Conservation (phyloP, 2,113 vertebrate genomes). For the Corydoras sp. region DNA sequence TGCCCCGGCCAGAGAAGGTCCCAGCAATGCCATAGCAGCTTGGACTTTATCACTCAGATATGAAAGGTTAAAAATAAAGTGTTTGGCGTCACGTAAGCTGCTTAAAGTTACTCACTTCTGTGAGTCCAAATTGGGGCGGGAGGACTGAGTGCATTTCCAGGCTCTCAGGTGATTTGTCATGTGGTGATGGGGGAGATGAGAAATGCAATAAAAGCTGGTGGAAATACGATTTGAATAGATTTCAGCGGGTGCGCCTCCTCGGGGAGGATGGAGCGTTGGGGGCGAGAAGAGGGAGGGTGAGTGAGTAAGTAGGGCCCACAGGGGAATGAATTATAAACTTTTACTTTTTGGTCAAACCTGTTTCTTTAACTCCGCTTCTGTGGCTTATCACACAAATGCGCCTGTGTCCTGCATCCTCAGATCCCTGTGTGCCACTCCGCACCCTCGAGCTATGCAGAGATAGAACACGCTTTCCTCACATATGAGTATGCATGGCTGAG, state of each 20-base stretch:
- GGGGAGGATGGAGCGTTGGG: slow-evolving; percentile 52
- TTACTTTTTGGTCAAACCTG: slow-evolving; percentile 66
- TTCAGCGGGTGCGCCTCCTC: slow-evolving; percentile 65
- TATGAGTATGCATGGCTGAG: slow-evolving; percentile 36
- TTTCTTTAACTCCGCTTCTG: slow-evolving; percentile 49
- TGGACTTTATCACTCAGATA: slow-evolving; percentile 34
- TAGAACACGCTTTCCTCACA: slow-evolving; percentile 43
- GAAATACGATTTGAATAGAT: slow-evolving; percentile 78
- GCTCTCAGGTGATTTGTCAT: slow-evolving; percentile 72
- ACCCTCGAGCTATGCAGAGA: slow-evolving; percentile 59
- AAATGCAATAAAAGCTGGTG: slow-evolving; percentile 72
- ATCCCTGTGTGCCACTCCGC: slow-evolving; percentile 51
- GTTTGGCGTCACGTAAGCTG: slow-evolving; percentile 14
- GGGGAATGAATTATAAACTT: slow-evolving; percentile 72
- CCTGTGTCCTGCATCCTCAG: slow-evolving; percentile 56
- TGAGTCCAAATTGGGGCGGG: slow-evolving; percentile 28
- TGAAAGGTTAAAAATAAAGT: slow-evolving; percentile 41
- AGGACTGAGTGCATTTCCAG: slow-evolving; percentile 51
- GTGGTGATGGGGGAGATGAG: slow-evolving; percentile 69
- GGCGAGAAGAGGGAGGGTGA: slow-evolving; percentile 37
- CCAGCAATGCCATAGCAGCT: slow-evolving; percentile 13
- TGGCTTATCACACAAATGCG: slow-evolving; percentile 54
- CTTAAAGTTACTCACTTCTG: slow-evolving; percentile 34
- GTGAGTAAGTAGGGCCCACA: slow-evolving; percentile 64
- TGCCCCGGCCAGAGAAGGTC: slow-evolving; percentile 29